These are phyloP conservation scores for Lasioglossum morio DNA, from an alignment of 2,888 invertebrate species.

Conservation along the genomic window DNA sequence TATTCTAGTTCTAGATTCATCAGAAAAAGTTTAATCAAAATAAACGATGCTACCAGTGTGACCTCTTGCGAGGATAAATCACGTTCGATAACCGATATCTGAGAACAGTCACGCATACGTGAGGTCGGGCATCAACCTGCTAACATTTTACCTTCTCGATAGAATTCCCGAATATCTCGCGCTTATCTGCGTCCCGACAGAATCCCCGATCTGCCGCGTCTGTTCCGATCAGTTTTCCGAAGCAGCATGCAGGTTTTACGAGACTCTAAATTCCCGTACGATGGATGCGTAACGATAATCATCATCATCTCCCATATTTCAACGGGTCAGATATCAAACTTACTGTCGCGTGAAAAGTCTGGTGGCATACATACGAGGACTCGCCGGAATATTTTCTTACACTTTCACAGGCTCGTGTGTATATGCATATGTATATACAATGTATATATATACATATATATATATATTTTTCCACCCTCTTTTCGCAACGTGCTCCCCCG, in stretches of 20 bases:
- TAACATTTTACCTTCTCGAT: neutral
- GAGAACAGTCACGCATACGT: neutral
- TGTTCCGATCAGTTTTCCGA: neutral
- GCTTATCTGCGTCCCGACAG: neutral
- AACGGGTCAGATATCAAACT: slow-evolving; percentile 46
- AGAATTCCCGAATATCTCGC: neutral
- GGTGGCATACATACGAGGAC: slow-evolving; percentile 40
- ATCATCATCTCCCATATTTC: slow-evolving; percentile 24
- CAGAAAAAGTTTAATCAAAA: too few species aligned
- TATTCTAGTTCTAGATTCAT: too few species aligned
- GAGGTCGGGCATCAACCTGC: neutral
- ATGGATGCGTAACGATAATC: slow-evolving; percentile 34
- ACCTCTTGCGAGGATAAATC: too few species aligned
- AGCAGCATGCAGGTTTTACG: neutral
- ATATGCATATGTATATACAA: neutral
- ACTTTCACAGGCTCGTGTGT: neutral
- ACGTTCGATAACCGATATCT: neutral
- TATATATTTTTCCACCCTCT: slow-evolving; percentile 40
- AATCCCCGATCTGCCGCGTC: neutral
- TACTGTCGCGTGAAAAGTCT: slow-evolving; percentile 50
- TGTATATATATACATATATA: neutral
- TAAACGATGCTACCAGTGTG: too few species aligned
- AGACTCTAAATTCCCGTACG: neutral
- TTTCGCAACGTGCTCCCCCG: slow-evolving; percentile 37
- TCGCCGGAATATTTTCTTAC: slow-evolving; percentile 41